These are phyloP conservation scores for Rotaria magnacalcarata DNA, from an alignment of 2,888 invertebrate genomes.

Conservation along the genomic window DNA sequence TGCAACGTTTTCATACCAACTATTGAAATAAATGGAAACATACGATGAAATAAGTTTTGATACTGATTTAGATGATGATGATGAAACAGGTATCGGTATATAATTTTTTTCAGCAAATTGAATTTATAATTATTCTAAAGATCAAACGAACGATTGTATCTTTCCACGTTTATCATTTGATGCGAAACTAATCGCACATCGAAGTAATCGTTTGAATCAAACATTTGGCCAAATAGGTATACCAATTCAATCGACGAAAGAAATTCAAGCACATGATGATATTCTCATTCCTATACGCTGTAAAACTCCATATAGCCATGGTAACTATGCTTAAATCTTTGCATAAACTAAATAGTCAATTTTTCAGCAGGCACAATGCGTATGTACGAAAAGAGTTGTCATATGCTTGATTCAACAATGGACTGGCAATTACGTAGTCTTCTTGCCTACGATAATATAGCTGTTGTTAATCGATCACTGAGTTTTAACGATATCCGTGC, in stretches of 20 bases:
- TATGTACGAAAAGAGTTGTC: neutral
- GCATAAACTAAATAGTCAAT: neutral
- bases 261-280: neutral
- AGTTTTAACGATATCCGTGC: slow-evolving; percentile 11
- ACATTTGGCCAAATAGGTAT: neutral
- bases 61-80: neutral
- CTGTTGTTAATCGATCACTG: neutral
- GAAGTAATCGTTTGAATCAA: neutral
- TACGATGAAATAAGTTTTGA: neutral
- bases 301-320: neutral
- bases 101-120: neutral
- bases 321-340: neutral
- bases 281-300: neutral
- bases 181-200: neutral
- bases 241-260: neutral
- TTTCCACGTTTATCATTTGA: slow-evolving; percentile 13
- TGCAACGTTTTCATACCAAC: no score
- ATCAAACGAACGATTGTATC: neutral
- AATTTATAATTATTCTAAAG: neutral
- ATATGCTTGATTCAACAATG: neutral
- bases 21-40: neutral
- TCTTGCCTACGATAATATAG: neutral
- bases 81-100: neutral
- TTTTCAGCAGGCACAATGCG: neutral
- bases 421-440: neutral